Evolutionary conservation across 1,140 invertebrate genomes (phyloP).

Genomic region (Bombus fervidus): DNA sequence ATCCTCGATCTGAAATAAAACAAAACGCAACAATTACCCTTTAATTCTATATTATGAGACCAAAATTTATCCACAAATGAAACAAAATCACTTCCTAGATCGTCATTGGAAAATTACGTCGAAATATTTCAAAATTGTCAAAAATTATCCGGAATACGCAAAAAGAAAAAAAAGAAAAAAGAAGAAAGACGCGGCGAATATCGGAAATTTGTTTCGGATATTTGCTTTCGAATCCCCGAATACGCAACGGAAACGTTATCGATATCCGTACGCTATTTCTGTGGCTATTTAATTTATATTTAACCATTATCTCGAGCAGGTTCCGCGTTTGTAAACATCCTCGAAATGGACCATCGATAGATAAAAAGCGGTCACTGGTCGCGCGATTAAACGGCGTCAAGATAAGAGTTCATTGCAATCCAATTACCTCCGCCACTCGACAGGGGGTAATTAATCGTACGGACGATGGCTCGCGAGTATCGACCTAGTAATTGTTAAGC

Average conservation of each 20-base stretch:
- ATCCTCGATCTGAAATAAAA: constrained; percentile 36
- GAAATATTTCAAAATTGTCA: neutral
- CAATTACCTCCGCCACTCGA: constrained; percentile 31
- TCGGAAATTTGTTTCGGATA: constrained; percentile 1
- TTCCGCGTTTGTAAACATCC: constrained; percentile 43
- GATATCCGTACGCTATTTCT: constrained; percentile 14
- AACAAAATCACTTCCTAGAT: neutral
- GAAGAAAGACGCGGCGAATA: neutral
- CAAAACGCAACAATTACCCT: neutral
- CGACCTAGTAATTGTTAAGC: constrained; percentile 49
- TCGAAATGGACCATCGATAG: neutral
- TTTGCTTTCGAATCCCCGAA: neutral
- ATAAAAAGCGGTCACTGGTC: constrained; percentile 23
- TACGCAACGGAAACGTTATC: constrained; percentile 13
- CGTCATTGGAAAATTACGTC: no score
- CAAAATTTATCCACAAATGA: neutral
- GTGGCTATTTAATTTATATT: constrained; percentile 33
- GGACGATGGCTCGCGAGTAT: constrained; percentile 29
- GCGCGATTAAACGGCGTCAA: constrained; percentile 19
- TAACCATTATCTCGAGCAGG: constrained; percentile 35
- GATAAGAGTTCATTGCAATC: constrained; percentile 43
- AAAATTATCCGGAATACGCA: neutral
- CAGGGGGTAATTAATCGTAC: constrained; percentile 47
- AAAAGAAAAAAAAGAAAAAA: no score
- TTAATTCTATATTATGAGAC: neutral